Evolutionary conservation across 1,140 invertebrate genomes (phyloP).

Genomic region (Acromyrmex charruanus): DNA sequence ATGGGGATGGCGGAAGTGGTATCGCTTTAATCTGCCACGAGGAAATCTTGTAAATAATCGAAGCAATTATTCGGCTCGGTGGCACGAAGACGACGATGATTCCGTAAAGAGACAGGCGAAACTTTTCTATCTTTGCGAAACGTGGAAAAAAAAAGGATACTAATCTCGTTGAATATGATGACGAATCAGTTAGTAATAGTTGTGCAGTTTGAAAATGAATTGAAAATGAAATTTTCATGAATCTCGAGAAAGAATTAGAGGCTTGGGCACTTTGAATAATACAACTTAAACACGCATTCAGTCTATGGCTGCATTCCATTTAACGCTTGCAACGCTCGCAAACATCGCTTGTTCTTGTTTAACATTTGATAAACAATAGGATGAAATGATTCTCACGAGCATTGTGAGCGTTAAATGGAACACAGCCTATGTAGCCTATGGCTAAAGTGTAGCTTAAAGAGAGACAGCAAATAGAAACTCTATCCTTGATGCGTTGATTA

Average conservation of each 20-base stretch:
- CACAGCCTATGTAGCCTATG: too few relatives aligned
- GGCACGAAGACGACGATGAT: conserved; percentile 27
- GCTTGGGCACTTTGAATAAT: too few relatives aligned
- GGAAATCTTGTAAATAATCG: conserved; percentile 76
- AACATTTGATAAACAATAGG: too few relatives aligned
- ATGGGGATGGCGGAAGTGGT: conserved; percentile 6
- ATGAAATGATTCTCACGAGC: too few relatives aligned
- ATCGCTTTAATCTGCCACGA: conserved; percentile 66
- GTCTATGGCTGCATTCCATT: too few relatives aligned
- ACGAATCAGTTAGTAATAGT: conserved; percentile 63
- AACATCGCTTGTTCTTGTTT: too few relatives aligned
- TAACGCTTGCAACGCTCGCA: too few relatives aligned
- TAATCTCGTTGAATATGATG: conserved; percentile 29
- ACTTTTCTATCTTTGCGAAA: conserved; percentile 13
- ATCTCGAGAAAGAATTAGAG: neutral
- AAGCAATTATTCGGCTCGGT: conserved; percentile 69
- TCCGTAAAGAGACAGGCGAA: conserved; percentile 19
- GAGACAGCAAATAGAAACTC: too few relatives aligned
- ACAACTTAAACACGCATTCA: too few relatives aligned
- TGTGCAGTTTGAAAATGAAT: neutral
- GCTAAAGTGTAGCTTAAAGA: too few relatives aligned
- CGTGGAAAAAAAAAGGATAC: conserved; percentile 17
- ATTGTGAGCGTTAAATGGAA: too few relatives aligned
- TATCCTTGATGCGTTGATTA: too few relatives aligned
- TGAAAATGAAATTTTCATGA: neutral